Conservation (phyloP, 1,140 invertebrate genomes). For the Drosophila nannoptera region DNA sequence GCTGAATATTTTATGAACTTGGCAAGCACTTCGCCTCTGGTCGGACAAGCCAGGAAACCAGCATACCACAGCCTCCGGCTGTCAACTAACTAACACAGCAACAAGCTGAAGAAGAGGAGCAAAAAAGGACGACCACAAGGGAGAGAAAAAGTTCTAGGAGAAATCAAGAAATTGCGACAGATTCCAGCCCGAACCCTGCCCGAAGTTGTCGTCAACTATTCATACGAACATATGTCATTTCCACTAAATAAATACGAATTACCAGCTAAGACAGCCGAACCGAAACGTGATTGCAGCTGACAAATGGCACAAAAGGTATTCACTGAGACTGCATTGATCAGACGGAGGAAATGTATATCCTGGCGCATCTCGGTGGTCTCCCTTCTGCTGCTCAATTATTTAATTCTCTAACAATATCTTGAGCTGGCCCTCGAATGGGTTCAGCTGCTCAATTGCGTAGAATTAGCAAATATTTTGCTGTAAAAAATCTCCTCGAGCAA, state of each 20-base stretch:
- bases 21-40: constrained; percentile 66
- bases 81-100: constrained; percentile 32
- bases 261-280: constrained; percentile 25
- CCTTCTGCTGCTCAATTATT: too few relatives aligned
- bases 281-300: neutral
- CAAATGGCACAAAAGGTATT: constrained; percentile 7
- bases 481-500: too few relatives aligned
- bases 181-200: constrained; percentile 28
- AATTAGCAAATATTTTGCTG: too few relatives aligned
- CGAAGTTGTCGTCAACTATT: constrained; percentile 45
- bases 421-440: too few relatives aligned
- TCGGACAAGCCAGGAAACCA: constrained; percentile 34
- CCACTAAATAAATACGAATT: constrained; percentile 58
- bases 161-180: constrained; percentile 33
- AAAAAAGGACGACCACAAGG: neutral
- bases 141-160: neutral
- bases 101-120: constrained; percentile 4
- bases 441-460: too few relatives aligned
- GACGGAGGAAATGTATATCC: neutral
- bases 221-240: constrained; percentile 39
- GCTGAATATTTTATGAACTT: constrained; percentile 76
- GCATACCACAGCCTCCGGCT: constrained; percentile 29
- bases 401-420: too few relatives aligned
- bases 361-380: too few relatives aligned
- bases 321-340: too few relatives aligned